These are phyloP conservation scores for Patella caerulea DNA, from an alignment of 2,888 invertebrate genomes.

Conservation along the genomic window DNA sequence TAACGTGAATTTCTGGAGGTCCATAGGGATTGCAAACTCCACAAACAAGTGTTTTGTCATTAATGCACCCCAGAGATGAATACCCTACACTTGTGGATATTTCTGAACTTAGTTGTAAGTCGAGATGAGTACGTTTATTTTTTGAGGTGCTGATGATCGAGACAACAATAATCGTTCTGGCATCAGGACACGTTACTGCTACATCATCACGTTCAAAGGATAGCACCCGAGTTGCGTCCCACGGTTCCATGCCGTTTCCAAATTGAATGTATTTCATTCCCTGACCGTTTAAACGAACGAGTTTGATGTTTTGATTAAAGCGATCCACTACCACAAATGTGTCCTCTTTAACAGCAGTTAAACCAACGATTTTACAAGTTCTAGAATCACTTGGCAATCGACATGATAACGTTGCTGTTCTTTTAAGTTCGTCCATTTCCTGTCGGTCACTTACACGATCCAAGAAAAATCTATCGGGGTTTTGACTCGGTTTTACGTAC, in stretches of 20 bases:
- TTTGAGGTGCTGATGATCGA: background rate
- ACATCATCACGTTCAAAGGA: background rate
- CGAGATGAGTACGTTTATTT: background rate
- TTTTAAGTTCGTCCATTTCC: too few relatives aligned
- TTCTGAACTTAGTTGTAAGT: background rate
- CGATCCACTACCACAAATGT: constrained; percentile 26
- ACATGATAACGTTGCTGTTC: background rate
- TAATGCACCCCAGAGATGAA: constrained; percentile 6
- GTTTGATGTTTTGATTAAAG: constrained; percentile 30
- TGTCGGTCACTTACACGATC: too few relatives aligned
- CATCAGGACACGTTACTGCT: constrained; percentile 14
- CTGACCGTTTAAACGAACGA: constrained; percentile 19
- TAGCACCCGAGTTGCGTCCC: constrained; percentile 14
- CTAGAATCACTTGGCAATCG: background rate
- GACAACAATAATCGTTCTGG: constrained; percentile 1
- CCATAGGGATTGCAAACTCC: constrained; percentile 18
- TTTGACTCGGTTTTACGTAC: too few relatives aligned
- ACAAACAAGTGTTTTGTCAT: background rate
- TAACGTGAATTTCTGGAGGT: constrained; percentile 11
- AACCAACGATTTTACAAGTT: constrained; percentile 19
- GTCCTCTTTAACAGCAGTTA: constrained; percentile 22
- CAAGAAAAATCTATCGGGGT: too few relatives aligned
- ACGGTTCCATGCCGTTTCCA: background rate
- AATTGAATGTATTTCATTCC: background rate
- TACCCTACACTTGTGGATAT: background rate